Conservation (phyloP, 2,888 invertebrate species). For the Limnephilus lunatus region DNA sequence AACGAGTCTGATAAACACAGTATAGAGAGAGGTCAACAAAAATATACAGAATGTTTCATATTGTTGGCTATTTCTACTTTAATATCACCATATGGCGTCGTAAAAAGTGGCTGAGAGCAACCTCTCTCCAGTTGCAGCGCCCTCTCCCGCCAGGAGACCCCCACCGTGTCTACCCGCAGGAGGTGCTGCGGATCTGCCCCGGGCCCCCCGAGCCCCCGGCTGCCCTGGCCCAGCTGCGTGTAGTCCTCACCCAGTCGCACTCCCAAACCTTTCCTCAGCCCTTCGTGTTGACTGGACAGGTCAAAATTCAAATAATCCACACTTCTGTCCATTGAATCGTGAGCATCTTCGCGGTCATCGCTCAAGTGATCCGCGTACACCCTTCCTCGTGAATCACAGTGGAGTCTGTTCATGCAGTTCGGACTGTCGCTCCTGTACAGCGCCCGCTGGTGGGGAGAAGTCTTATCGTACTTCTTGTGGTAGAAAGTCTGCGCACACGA, state of each 20-base stretch:
- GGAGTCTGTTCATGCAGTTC: constrained; percentile 21
- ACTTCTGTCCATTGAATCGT: background rate
- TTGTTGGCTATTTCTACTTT: constrained; percentile 49
- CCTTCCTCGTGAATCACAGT: constrained; percentile 46
- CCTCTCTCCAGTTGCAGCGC: constrained; percentile 81
- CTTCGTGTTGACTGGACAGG: constrained; percentile 13
- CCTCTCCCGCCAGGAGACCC: constrained; percentile 77
- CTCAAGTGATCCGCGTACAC: constrained; percentile 52
- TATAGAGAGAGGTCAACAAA: background rate
- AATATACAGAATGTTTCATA: background rate
- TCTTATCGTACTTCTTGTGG: constrained; percentile 77
- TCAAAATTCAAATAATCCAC: constrained; percentile 37
- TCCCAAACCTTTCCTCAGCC: background rate
- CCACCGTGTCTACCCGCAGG: constrained; percentile 58
- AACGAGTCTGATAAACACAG: background rate
- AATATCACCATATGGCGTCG: constrained; percentile 60
- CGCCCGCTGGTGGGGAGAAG: constrained; percentile 73
- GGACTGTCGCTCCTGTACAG: constrained; percentile 61
- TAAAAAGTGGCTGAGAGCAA: constrained; percentile 67
- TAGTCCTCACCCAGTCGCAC: background rate
- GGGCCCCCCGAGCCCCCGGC: background rate
- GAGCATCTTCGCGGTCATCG: constrained; percentile 31
- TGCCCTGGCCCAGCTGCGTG: background rate
- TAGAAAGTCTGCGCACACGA: constrained; percentile 73
- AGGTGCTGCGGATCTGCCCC: constrained; percentile 48